Evolutionary conservation across 2,888 invertebrate species (phyloP), one percentile per base, ranked within the genome.

Genomic region (Aphodius sticticus): DNA sequence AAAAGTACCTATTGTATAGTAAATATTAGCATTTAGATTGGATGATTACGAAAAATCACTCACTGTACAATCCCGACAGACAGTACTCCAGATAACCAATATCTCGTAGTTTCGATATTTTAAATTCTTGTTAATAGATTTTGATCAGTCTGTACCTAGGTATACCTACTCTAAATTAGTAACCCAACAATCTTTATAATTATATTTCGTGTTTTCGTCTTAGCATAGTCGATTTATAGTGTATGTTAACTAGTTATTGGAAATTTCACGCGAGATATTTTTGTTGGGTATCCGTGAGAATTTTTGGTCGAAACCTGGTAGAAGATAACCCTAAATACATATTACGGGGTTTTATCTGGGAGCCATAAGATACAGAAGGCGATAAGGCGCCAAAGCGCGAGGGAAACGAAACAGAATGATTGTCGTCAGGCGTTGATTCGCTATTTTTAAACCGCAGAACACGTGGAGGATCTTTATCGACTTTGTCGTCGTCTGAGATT

Each of bases 401-500:
- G 12, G 53, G 53, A 53, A 12, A 53, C 53, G 53, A 53, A 53
- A 53, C 53, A 53, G 53, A 53, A 53, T 12, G 53, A 53, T 53
- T 53, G 53, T 53, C 53, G 53, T 53, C 53, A 53, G 53, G 53
- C 53, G 53, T 53, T 53, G 53, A 53, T 53, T 53, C 53, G 53
- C 53, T 53, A 53, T 53, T 53, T 53, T 53, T 53, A 53, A 53
- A 53, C 53, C 53, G 53, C 53, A 53, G 53, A 53, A 53, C 53
- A 53, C 53, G 53, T 53, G 53, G 53, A 53, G 53, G 53, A 53
- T 53, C 12, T 53, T 53, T 53, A 53, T 53, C 53, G 53, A 53
- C 7, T 53, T 53, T 12, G 53, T 53, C 53, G 53, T 53, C 53
- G 53, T 53, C 53, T 53, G 53, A 53, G 53, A 53, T 53, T 53